Evolutionary conservation across 1,140 invertebrate genomes (phyloP).

Genomic region (Lethrus apterus): DNA sequence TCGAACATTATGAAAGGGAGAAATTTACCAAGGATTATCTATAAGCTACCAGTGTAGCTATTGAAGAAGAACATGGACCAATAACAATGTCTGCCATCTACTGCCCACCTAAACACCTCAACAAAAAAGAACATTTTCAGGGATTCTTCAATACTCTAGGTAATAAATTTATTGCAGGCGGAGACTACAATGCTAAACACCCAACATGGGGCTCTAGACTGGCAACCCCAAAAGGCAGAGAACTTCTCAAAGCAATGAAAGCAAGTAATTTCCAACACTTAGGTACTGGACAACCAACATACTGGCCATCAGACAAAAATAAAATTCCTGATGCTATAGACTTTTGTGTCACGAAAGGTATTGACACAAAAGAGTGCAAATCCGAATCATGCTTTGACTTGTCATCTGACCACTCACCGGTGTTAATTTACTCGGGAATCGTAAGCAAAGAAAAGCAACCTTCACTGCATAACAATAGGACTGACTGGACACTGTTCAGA

Average conservation of each 20-base stretch:
- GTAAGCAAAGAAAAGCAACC: too few relatives aligned
- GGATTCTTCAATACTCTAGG: constrained; percentile 35
- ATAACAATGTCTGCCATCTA: constrained; percentile 35
- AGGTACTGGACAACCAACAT: constrained; percentile 39
- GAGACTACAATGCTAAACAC: constrained; percentile 42
- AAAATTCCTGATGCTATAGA: constrained; percentile 33
- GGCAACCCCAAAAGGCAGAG: constrained; percentile 27
- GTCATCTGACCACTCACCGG: too few relatives aligned
- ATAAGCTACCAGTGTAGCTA: neutral
- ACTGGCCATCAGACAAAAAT: constrained; percentile 37
- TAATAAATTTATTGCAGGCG: constrained; percentile 35
- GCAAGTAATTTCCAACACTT: constrained; percentile 21
- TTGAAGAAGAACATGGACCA: constrained; percentile 2
- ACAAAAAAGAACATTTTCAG: constrained; percentile 30
- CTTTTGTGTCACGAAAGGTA: constrained; percentile 13
- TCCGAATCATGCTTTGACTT: too few relatives aligned
- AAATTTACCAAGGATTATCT: constrained; percentile 6
- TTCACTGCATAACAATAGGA: too few relatives aligned
- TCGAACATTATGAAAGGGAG: constrained; percentile 3
- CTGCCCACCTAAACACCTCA: constrained; percentile 31
- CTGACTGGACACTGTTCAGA: too few relatives aligned
- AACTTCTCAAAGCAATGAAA: constrained; percentile 29
- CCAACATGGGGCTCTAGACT: constrained; percentile 39
- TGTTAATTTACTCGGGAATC: too few relatives aligned
- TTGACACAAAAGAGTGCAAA: constrained; percentile 4